These are phyloP conservation scores for Cryptocephalus moraei DNA, from an alignment of 2,888 invertebrate species.

Conservation along the genomic window DNA sequence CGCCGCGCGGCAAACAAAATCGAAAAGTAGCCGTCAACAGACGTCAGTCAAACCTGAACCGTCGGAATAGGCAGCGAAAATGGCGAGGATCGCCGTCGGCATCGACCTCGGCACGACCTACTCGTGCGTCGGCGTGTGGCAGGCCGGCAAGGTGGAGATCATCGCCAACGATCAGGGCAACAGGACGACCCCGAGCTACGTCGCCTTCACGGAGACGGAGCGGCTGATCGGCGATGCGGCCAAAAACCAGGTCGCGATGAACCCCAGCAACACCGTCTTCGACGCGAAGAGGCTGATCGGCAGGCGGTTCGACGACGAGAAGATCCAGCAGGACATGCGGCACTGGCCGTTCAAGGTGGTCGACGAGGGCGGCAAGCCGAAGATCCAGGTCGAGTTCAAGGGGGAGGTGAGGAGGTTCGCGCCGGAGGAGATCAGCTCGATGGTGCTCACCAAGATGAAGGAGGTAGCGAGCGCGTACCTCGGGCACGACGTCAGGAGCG, in stretches of 20 bases:
- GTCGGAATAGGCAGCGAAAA: conserved; percentile 10
- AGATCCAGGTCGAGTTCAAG: conserved; percentile 53
- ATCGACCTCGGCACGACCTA: conserved; percentile 75
- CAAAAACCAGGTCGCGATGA: conserved; percentile 69
- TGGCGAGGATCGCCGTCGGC: conserved; percentile 20
- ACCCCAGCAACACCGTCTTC: conserved; percentile 59
- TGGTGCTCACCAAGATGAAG: conserved; percentile 43
- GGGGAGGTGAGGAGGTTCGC: conserved; percentile 52
- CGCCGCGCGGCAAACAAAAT: neutral
- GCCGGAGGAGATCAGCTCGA: conserved; percentile 60
- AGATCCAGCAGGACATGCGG: conserved; percentile 70
- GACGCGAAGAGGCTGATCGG: conserved; percentile 50
- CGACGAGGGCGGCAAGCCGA: conserved; percentile 50
- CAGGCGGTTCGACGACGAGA: conserved; percentile 61
- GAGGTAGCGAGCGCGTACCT: conserved; percentile 32
- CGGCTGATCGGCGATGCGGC: conserved; percentile 77
- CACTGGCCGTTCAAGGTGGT: conserved; percentile 75
- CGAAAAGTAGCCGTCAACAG: neutral
- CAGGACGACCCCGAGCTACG: conserved; percentile 76
- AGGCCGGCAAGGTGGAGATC: conserved; percentile 73
- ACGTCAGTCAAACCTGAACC: conserved; percentile 9
- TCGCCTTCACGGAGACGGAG: conserved; percentile 78
- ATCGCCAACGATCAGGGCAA: conserved; percentile 85
- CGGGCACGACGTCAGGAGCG: conserved; percentile 49
- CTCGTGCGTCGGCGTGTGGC: conserved; percentile 75